phyloP scores from a whole-genome alignment of 2,113 vertebrate genomes.

The Psilopsiagon aymara region DNA sequence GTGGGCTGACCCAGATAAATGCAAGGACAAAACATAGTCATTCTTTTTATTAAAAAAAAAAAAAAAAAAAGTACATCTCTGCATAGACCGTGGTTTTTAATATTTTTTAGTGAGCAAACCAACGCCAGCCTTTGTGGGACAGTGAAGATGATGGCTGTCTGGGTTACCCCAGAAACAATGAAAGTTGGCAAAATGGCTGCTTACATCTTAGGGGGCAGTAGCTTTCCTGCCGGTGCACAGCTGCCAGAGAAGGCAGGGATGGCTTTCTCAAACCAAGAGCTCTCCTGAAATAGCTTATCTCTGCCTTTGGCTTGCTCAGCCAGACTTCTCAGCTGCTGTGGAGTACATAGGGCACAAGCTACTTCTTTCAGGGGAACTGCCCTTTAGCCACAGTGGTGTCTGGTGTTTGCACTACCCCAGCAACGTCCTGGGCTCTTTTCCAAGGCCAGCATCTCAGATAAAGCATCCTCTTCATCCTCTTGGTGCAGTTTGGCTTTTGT shows the following conservation, averaged over 20 bases:
- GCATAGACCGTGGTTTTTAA: not conserved
- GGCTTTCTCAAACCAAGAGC: accelerated
- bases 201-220: not conserved
- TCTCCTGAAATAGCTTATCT: not conserved
- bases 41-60: not conserved
- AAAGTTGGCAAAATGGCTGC: not conserved
- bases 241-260: not conserved
- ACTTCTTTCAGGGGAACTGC: not conserved
- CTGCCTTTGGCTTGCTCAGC: not conserved
- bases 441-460: not conserved
- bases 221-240: not conserved
- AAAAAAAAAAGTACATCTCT: not conserved
- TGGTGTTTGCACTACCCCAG: not conserved
- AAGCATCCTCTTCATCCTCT: not conserved
- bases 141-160: not conserved
- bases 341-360: not conserved
- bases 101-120: not conserved
- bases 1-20: not conserved
- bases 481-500: not conserved
- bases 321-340: accelerated
- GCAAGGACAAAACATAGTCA: not conserved
- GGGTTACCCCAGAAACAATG: not conserved
- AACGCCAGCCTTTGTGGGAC: not conserved
- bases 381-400: not conserved
- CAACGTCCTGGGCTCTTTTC: not conserved